phyloP scores from a whole-genome alignment of 2,888 invertebrate species.

The Melieria omissa region DNA sequence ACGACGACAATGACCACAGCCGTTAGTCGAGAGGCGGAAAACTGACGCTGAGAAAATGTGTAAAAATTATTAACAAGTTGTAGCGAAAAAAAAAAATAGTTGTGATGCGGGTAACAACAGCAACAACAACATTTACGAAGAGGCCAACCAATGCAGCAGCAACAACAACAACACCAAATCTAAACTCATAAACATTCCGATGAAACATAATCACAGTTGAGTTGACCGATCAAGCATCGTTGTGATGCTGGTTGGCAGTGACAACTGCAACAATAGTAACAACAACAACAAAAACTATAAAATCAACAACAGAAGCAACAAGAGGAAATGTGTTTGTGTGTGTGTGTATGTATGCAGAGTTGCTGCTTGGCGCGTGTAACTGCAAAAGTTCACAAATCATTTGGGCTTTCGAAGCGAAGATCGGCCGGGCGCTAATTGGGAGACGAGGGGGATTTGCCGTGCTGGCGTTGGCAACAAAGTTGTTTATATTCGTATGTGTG shows the following conservation, averaged over 20 bases:
- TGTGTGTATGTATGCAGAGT: too few relatives aligned
- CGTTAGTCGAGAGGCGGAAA: too few relatives aligned
- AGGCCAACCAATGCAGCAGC: neutral
- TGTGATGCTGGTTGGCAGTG: slow-evolving; percentile 18
- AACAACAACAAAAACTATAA: neutral
- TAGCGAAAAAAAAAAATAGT: neutral
- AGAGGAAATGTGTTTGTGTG: neutral
- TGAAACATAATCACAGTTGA: slow-evolving; percentile 5
- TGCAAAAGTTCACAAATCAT: too few relatives aligned
- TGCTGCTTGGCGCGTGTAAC: too few relatives aligned
- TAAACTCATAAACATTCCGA: neutral
- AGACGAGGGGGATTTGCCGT: too few relatives aligned
- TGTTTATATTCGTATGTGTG: too few relatives aligned
- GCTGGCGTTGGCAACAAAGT: too few relatives aligned
- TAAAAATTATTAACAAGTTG: neutral
- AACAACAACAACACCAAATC: neutral
- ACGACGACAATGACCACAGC: too few relatives aligned
- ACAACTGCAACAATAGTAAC: neutral
- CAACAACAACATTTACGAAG: neutral
- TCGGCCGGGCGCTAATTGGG: too few relatives aligned
- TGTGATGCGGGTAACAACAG: neutral
- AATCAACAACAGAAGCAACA: neutral
- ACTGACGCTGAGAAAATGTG: neutral
- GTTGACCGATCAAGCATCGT: neutral
- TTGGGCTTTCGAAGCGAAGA: too few relatives aligned